Base-by-base conservation (phyloP, 2,888 invertebrate genomes). In the Orthonychiurus folsomi region DNA sequence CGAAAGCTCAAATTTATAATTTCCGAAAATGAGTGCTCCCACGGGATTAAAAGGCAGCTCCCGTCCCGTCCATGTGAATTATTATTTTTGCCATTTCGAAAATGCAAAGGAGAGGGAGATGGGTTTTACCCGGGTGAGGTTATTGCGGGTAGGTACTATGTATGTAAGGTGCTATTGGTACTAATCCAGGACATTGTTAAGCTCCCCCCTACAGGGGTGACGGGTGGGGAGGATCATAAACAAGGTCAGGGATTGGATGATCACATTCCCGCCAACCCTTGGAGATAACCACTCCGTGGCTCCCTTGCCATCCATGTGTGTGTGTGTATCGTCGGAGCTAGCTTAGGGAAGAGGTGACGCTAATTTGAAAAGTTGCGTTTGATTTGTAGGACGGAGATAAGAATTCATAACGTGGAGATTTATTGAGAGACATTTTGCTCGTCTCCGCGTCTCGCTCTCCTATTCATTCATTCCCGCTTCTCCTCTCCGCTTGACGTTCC, bases 341-440 rank as follows among this genome's bases (percentile, higher is more conserved):
- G 48, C n/a, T 12, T 48, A 48, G 12, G 15, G 48, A 9, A 20
- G 5, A 37, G 52, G 21, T 52, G 72, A 69, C 72, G 67, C 65
- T 72, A 72, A 72, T 72, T 69, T 71, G 69, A 71, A 72, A 72
- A 72, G 69, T 72, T 72, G 69, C 70, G 70, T 71, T 69, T 73
- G 72, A 73, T 73, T 73, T 73, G 67, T 66, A n/a, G 66, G 64
- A 60, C 56, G 60, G 57, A 70, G 67, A 69, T 69, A 69, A 69
- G 69, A 69, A 70, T 69, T 67, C 70, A 68, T 67, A 70, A 70
- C 69, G 69, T 65, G 67, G n/a, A n/a, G 70, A 72, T 72, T 70
- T 72, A 70, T 70, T 60, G 68, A 69, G n/a, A 68, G 70, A 69
- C 67, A 68, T 68, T 69, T 68, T 69, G 66, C 65, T 66, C 71